Evolutionary conservation across 2,113 vertebrate genomes (phyloP), one percentile per base, ranked within the genome.

Genomic region (Cyanoramphus novaezelandiae): DNA sequence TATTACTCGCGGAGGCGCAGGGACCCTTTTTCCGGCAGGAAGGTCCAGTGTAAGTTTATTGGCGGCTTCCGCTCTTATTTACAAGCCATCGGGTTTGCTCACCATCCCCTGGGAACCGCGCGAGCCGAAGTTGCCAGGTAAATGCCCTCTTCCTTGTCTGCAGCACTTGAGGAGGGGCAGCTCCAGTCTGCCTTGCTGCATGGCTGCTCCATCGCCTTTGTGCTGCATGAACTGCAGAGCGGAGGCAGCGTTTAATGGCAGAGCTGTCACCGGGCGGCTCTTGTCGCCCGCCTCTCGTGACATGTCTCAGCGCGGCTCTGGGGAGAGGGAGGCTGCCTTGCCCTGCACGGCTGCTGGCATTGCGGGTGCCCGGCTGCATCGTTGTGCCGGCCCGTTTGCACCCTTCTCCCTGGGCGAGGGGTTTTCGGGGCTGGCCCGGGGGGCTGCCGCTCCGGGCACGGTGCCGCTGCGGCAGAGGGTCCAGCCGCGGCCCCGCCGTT

Each of bases 121-220:
- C 90, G 76, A 90, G 21, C 60, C 70, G 50, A 71, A 95, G 80
- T n/a, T 84, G 81, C 85, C 92, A 97, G 97, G 97, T 98, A 96
- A 97, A 93, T 86, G 88, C 55, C 65, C 59, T 33, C 44, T 47
- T 63, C 91, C 53, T 67, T 53, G 29, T 16, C 78, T 50, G 88
- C 92, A 60, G 43, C 92, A 7, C 59, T 70, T 29, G 1, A 28
- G 80, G 8, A 14, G 65, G 31, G 80, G 82, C 80, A 41, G 76
- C 88, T 83, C 29, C 53, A 13, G 4, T 10, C 37, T 17, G 86
- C 63, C 64, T 7, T 13, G 10, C 41, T 35, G 77, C 88, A 59
- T 55, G 93, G 85, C 87, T 74, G 93, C 75, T 33, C 43, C 67
- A 7, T 79, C 50, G 60, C 75, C 20, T 3, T 27, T 15, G 35